These are phyloP conservation scores for Todiramphus saurophagus DNA, from an alignment of 2,113 vertebrate genomes.

Conservation along the genomic window DNA sequence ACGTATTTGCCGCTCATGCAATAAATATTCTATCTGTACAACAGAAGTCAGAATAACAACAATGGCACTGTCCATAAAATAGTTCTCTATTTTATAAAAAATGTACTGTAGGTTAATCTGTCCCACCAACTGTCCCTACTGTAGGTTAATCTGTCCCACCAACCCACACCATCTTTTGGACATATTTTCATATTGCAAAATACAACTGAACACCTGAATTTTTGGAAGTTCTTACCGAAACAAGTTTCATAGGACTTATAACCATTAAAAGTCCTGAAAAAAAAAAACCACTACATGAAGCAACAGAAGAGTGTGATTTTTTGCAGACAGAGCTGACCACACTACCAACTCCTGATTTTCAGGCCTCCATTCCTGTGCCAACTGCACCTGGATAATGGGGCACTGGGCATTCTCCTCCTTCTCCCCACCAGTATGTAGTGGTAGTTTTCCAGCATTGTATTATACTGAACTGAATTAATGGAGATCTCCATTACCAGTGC, in stretches of 20 bases:
- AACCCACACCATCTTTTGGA: neutral
- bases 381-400: rapidly evolving
- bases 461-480: neutral
- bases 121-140: neutral
- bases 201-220: neutral
- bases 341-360: rapidly evolving
- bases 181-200: neutral
- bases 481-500: neutral
- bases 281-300: neutral
- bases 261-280: neutral
- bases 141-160: rapidly evolving
- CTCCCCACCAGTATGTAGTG: neutral
- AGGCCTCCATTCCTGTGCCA: neutral
- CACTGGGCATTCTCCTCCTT: neutral
- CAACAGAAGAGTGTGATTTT: neutral
- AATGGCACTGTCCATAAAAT: neutral
- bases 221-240: neutral
- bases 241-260: neutral
- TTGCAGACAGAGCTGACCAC: neutral
- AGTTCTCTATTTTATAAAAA: neutral
- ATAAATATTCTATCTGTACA: neutral
- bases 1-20: neutral
- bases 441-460: neutral
- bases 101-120: neutral
- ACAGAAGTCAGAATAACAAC: neutral